These are phyloP conservation scores for Diabrotica balteata DNA, from an alignment of 2,888 invertebrate genomes.

Conservation along the genomic window DNA sequence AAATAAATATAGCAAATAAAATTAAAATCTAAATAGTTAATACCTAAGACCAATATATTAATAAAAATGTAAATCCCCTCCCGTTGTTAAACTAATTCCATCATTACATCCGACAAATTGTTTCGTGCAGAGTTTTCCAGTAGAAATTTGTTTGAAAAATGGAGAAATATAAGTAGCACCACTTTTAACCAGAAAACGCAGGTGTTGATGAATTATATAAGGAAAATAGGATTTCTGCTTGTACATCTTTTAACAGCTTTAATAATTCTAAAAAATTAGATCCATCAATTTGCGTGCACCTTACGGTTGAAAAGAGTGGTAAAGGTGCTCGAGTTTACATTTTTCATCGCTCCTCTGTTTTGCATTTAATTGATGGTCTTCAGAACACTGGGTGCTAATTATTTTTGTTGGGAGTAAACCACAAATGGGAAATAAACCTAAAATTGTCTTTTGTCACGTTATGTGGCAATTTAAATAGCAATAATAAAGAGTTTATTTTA, in stretches of 20 bases:
- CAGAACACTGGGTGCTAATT: too few relatives aligned
- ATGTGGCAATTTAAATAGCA: too few relatives aligned
- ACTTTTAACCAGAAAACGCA: not conserved
- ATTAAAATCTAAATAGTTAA: too few relatives aligned
- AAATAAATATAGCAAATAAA: too few relatives aligned
- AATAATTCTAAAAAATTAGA: conserved; percentile 11
- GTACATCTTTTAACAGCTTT: not conserved
- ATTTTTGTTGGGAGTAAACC: too few relatives aligned
- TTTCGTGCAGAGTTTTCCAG: not conserved
- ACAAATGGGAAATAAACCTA: not conserved
- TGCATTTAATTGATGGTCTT: too few relatives aligned
- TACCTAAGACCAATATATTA: too few relatives aligned
- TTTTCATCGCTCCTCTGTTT: not conserved
- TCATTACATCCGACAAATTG: not conserved
- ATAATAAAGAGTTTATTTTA: too few relatives aligned
- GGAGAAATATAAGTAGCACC: not conserved
- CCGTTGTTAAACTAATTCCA: too few relatives aligned
- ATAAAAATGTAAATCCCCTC: too few relatives aligned
- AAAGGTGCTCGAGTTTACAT: not conserved
- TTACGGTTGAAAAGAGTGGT: not conserved
- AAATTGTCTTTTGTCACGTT: too few relatives aligned
- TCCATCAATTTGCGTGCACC: conserved; percentile 3
- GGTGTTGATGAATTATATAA: conserved; percentile 5
- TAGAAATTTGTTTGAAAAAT: conserved; percentile 4
- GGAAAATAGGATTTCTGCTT: conserved; percentile 7